Percentiles rank a stretch among this genome's conserved stretches.
Conservation (phyloP, 2,113 vertebrate genomes). For the Irena cyanogastra region DNA sequence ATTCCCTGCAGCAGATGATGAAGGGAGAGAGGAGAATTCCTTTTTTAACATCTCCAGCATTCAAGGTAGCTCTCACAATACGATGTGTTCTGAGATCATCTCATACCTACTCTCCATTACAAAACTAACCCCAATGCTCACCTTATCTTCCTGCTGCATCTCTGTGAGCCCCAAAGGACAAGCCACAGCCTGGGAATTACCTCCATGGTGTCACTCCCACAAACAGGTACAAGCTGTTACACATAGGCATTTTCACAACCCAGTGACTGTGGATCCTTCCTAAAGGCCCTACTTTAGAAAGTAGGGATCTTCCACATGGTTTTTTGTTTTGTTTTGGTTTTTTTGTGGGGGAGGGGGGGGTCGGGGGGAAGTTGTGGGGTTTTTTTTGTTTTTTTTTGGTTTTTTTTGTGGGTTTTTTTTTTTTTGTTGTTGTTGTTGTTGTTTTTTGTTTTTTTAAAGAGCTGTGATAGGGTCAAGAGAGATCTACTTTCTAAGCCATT, state of each 20-base stretch:
- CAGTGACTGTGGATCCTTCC: not conserved
- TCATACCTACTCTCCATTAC: not conserved
- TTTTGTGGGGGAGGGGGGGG: too few species aligned
- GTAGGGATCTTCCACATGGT: accelerated
- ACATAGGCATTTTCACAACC: not conserved
- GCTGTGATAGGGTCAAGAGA: not conserved
- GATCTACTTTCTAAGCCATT: not conserved
- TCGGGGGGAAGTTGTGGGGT: too few species aligned
- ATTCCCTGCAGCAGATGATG: not conserved
- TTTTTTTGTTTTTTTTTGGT: not conserved
- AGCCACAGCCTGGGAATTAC: not conserved
- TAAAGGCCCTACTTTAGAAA: not conserved
- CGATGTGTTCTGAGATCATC: not conserved
- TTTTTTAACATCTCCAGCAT: not conserved
- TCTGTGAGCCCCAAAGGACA: not conserved
- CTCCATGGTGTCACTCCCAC: not conserved
- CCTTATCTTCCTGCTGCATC: not conserved
- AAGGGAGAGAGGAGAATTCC: not conserved
- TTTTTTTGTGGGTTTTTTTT: too few species aligned
- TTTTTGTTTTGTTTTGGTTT: not conserved
- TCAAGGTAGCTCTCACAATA: not conserved
- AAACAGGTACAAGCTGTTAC: not conserved
- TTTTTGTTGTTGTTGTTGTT: not conserved
- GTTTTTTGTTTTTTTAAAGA: not conserved
- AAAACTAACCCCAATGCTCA: not conserved